phyloP scores from a whole-genome alignment of 2,797 vertebrate species.

The Ctenosaura bakeri region DNA sequence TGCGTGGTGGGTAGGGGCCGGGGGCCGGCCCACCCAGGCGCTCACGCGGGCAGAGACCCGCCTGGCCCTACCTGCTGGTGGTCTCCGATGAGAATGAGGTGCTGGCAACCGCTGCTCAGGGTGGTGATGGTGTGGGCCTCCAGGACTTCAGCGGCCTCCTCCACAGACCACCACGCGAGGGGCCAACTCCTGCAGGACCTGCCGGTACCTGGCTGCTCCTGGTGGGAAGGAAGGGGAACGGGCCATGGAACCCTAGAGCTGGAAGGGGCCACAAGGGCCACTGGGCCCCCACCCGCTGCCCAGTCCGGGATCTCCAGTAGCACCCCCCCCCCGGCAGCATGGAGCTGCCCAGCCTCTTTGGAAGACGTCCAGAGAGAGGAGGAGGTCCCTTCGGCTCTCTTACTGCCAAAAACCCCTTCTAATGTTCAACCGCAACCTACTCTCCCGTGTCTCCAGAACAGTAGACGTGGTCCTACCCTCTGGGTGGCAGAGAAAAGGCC shows the following conservation, averaged over 20 bases:
- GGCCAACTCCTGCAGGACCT: conserved; percentile 86
- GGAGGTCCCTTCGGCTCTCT: too few species aligned
- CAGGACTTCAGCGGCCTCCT: conserved; percentile 95
- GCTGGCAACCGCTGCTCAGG: conserved; percentile 89
- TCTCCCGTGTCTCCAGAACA: too few species aligned
- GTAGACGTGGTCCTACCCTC: too few species aligned
- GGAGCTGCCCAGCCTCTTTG: too few species aligned
- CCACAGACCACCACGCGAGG: conserved; percentile 90
- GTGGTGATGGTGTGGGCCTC: conserved; percentile 95
- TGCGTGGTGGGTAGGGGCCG: neutral
- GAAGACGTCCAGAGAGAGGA: too few species aligned
- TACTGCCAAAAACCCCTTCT: too few species aligned
- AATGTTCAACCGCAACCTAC: too few species aligned
- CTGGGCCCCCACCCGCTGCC: too few species aligned
- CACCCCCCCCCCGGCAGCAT: too few species aligned
- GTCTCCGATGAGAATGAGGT: conserved; percentile 96
- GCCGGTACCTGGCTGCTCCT: conserved; percentile 93
- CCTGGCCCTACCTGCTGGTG: conserved; percentile 90
- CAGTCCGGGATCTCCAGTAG: too few species aligned
- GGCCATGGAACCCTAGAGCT: too few species aligned
- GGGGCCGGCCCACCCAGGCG: neutral
- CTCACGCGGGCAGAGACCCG: neutral
- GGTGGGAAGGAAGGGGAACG: conserved; percentile 23
- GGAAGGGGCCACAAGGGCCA: neutral
- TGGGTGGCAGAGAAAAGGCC: too few species aligned